Conservation (phyloP, 2,113 vertebrate genomes). For the Maccullochella peelii region DNA sequence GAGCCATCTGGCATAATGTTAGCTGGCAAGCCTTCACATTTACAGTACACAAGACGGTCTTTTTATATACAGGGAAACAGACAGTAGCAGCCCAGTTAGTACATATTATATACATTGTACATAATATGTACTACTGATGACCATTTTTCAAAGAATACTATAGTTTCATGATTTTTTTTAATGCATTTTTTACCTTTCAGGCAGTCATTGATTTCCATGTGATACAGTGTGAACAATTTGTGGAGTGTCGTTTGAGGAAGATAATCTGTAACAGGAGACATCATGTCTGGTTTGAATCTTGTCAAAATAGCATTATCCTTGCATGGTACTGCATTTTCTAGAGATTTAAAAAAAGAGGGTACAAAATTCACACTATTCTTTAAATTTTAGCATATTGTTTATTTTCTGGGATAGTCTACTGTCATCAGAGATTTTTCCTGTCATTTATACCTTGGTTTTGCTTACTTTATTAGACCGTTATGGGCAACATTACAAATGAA, state of each 20-base stretch:
- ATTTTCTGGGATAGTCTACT: no score
- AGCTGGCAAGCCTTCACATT: conserved; percentile 64
- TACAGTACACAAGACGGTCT: conserved; percentile 48
- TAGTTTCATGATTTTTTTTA: background rate
- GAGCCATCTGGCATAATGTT: conserved; percentile 72
- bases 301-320: no score
- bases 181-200: background rate
- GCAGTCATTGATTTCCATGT: background rate
- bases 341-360: no score
- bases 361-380: no score
- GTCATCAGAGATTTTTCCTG: no score
- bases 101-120: background rate
- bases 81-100: no score
- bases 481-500: no score
- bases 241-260: background rate
- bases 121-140: background rate
- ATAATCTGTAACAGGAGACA: background rate
- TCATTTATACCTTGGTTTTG: no score
- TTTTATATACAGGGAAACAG: conserved; percentile 59
- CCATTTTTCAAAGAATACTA: background rate
- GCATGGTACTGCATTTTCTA: background rate
- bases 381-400: no score
- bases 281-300: background rate
- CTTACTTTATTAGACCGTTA: no score
- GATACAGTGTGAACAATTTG: background rate